Conservation (phyloP, 2,113 vertebrate genomes). For the Nettapus auritus region DNA sequence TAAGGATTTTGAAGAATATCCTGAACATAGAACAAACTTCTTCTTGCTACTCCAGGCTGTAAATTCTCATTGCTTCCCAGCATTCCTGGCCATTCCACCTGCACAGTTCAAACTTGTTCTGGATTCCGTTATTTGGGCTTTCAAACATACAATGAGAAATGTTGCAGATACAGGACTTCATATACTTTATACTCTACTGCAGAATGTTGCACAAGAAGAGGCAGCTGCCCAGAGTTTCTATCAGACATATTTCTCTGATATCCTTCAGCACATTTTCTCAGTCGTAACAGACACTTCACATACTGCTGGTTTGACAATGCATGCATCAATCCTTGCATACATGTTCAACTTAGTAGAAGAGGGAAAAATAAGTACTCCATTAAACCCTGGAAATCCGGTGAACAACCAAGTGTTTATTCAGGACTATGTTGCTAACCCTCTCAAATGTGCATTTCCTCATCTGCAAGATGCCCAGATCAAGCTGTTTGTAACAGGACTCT, state of each 20-base stretch:
- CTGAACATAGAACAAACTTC: conserved; percentile 98
- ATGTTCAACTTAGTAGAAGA: conserved; percentile 99
- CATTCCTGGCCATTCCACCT: conserved; percentile 97
- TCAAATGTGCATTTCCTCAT: conserved; percentile 98
- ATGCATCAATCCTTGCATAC: conserved; percentile 98
- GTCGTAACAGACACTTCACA: conserved; percentile 99
- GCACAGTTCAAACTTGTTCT: conserved; percentile 98
- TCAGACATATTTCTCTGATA: conserved; percentile 97
- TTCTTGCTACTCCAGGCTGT: conserved; percentile 98
- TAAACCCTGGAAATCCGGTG: conserved; percentile 88
- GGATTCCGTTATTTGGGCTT: conserved; percentile 99
- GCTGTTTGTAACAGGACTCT: conserved; percentile 98
- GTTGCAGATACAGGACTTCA: conserved; percentile 98
- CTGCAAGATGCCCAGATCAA: conserved; percentile 99
- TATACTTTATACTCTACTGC: conserved; percentile 95
- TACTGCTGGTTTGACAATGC: conserved; percentile 98
- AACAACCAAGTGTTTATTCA: conserved; percentile 97
- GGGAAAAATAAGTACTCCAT: conserved; percentile 90
- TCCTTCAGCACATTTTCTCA: conserved; percentile 98
- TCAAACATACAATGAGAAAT: conserved; percentile 99
- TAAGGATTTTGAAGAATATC: conserved; percentile 99
- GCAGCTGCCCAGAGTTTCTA: conserved; percentile 98
- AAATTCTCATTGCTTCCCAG: conserved; percentile 98
- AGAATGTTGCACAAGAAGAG: conserved; percentile 98
- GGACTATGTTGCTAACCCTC: conserved; percentile 97